These are phyloP conservation scores for Dallia pectoralis DNA, from an alignment of 2,797 vertebrate genomes.

Conservation along the genomic window DNA sequence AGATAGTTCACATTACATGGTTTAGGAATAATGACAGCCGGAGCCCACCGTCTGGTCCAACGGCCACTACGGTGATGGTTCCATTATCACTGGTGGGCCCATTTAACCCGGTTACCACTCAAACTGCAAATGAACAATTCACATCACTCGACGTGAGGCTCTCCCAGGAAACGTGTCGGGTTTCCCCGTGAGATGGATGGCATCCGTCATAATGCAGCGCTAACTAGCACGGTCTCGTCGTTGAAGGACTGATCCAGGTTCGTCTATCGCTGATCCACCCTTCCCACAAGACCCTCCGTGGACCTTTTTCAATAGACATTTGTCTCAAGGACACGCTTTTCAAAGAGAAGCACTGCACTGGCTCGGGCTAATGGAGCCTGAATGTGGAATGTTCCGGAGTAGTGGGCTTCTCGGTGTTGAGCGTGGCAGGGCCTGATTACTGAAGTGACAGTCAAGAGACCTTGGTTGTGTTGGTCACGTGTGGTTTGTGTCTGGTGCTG, in stretches of 20 bases:
- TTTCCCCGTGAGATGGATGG: slow-evolving; percentile 43
- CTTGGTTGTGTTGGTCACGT: slow-evolving; percentile 28
- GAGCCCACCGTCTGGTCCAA: slow-evolving; percentile 52
- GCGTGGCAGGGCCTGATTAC: slow-evolving; percentile 67
- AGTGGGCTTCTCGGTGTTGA: slow-evolving; percentile 49
- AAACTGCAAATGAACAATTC: slow-evolving; percentile 58
- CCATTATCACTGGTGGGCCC: slow-evolving; percentile 57
- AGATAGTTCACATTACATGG: slow-evolving; percentile 40
- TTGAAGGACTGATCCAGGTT: slow-evolving; percentile 9
- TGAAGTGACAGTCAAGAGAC: slow-evolving; percentile 62
- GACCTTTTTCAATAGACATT: slow-evolving; percentile 38
- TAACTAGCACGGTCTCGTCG: slow-evolving; percentile 34
- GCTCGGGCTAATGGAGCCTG: slow-evolving; percentile 68
- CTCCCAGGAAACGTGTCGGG: slow-evolving; percentile 19
- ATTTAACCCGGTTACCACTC: slow-evolving; percentile 61
- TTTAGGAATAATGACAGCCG: slow-evolving; percentile 56
- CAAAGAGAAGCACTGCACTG: slow-evolving; percentile 33
- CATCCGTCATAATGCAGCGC: slow-evolving; percentile 27
- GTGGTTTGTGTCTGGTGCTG: slow-evolving; percentile 11
- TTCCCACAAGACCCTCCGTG: slow-evolving; percentile 23
- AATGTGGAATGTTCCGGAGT: slow-evolving; percentile 66
- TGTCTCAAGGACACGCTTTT: slow-evolving; percentile 59
- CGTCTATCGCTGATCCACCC: background rate
- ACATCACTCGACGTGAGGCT: slow-evolving; percentile 44
- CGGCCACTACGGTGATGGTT: slow-evolving; percentile 47